These are phyloP conservation scores for Actenoides lindsayi DNA, from an alignment of 2,113 vertebrate species.

Conservation along the genomic window DNA sequence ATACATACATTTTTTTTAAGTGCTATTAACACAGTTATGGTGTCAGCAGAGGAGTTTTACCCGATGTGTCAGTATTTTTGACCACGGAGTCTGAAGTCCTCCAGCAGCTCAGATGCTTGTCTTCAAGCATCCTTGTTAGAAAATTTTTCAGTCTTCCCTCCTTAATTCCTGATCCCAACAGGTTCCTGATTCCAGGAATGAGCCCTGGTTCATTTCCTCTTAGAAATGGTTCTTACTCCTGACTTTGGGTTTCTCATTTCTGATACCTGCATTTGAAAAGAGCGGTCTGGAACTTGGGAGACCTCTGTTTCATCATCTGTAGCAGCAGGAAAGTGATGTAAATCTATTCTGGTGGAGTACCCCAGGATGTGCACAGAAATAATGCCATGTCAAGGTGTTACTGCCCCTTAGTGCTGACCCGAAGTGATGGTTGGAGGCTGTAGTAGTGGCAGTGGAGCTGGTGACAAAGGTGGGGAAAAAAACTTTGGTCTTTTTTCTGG, in stretches of 20 bases:
- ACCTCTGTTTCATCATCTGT: background rate
- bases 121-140: background rate
- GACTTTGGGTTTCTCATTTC: background rate
- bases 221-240: rapidly evolving
- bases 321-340: background rate
- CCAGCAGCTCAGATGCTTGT: background rate
- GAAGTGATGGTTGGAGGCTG: background rate
- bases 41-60: background rate
- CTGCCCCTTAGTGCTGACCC: background rate
- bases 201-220: background rate
- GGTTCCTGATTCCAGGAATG: background rate
- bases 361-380: background rate
- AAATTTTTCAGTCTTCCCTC: background rate
- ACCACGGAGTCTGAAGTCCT: background rate
- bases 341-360: background rate
- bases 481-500: background rate
- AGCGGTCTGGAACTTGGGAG: background rate
- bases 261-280: background rate
- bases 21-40: background rate
- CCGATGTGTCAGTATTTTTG: background rate
- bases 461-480: background rate
- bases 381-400: background rate
- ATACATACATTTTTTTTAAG: background rate
- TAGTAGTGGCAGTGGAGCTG: background rate
- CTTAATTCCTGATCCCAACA: background rate